Conservation (phyloP, 2,113 vertebrate genomes). For the Penelope pileata region DNA sequence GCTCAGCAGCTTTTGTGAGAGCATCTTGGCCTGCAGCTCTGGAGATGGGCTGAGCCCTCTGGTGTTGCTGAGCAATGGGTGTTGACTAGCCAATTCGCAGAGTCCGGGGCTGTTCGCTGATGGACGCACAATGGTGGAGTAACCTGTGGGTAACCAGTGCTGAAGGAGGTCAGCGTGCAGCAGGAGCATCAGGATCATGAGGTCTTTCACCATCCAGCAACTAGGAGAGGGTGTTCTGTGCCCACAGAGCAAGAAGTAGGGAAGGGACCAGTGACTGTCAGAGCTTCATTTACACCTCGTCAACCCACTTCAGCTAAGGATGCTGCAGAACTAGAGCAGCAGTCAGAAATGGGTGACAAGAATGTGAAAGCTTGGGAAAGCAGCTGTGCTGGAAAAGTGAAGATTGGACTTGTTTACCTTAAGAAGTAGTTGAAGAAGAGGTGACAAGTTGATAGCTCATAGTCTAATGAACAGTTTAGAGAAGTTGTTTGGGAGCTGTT, state of each 20-base stretch:
- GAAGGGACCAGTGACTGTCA: fast-evolving
- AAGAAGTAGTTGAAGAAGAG: not conserved
- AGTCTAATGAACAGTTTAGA: slow-evolving; percentile 7
- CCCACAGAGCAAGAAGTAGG: not conserved
- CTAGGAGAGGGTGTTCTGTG: not conserved
- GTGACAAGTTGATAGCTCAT: not conserved
- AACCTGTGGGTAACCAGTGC: not conserved
- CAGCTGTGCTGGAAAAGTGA: not conserved
- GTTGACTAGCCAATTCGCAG: not conserved
- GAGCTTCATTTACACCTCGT: not conserved
- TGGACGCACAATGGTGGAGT: fast-evolving
- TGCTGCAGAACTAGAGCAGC: not conserved
- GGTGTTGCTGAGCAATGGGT: not conserved
- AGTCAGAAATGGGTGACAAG: not conserved
- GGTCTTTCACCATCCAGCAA: not conserved
- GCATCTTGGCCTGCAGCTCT: not conserved
- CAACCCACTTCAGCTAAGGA: not conserved
- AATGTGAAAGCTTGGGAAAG: not conserved
- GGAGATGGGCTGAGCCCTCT: fast-evolving
- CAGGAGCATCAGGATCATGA: fast-evolving
- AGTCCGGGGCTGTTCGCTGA: not conserved
- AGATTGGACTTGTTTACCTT: not conserved
- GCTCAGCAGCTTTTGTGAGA: not conserved
- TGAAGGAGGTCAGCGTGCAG: not conserved
- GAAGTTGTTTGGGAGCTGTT: slow-evolving; percentile 15